Percentiles rank a stretch among this genome's conserved stretches.
Conservation (phyloP, 2,113 vertebrate genomes). For the Pimephales promelas region DNA sequence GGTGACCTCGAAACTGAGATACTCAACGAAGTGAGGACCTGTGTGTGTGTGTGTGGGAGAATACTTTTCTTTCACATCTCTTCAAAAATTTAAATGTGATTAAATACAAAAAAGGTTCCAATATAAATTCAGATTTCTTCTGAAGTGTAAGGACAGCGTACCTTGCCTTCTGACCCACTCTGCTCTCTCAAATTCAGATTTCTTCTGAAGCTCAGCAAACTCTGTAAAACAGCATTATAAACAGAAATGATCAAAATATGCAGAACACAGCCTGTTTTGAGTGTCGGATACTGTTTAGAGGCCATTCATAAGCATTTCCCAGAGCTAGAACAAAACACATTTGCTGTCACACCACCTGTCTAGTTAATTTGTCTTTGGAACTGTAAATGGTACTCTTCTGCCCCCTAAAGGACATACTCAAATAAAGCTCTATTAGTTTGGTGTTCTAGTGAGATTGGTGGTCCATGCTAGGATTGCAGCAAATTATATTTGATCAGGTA, state of each 20-base stretch:
- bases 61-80: not conserved
- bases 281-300: not conserved
- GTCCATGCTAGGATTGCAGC: no score
- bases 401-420: constrained; percentile 64
- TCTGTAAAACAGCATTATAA: constrained; percentile 71
- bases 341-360: not conserved
- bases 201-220: constrained; percentile 91
- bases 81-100: not conserved
- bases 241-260: not conserved
- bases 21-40: constrained; percentile 98
- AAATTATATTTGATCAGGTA: no score
- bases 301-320: constrained; percentile 5
- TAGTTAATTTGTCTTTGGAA: not conserved
- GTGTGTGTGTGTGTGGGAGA: constrained; percentile 68
- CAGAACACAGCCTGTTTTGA: not conserved
- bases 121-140: no score
- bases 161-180: constrained; percentile 99
- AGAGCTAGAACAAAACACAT: constrained; percentile 13
- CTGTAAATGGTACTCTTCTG: constrained; percentile 62
- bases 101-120: not conserved
- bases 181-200: constrained; percentile 92
- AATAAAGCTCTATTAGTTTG: constrained; percentile 51
- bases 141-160: constrained; percentile 55
- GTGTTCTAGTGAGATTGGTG: not conserved
- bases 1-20: constrained; percentile 92